Base-by-base conservation (phyloP, 2,888 invertebrate genomes). In the Pyrrhia umbra region DNA sequence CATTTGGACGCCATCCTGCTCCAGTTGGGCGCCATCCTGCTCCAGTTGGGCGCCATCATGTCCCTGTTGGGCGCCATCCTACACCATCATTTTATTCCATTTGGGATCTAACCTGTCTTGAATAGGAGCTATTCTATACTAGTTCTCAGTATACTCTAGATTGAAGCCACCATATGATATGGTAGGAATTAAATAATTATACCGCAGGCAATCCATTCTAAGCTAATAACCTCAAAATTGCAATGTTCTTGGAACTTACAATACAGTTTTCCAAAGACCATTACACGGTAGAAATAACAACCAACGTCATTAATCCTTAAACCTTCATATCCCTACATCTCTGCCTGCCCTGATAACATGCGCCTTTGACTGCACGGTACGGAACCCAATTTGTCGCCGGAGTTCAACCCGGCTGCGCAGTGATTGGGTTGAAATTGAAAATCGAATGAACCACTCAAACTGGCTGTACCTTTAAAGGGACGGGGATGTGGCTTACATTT, bases 361-460 rank as follows among this genome's bases (percentile, higher is more conserved):
- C 15, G 59, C 67, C 72, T 69, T 72, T 62, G 72, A 64, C 58
- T 64, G 66, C 57, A 64, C 61, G 61, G 68, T 66, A 64, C 65
- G 62, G 73, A 71, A 75, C 71, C 76, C 79, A 79, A 82, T 82
- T 85, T 80, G 79, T 75, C 80, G 83, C 51, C 52, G 71, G 68
- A 76, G 76, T 75, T 79, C 77, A 78, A 74, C 76, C 72, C 75
- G 76, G 80, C 74, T 70, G 69, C 76, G 68, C 68, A 72, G 78
- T 86, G 85, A 86, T 86, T 86, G 86, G 81, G 77, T 77, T 77
- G 75, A 82, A 86, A 86, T 86, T 86, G 87, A 84, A 86, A 86
- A 85, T 77, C 74, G 82, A 77, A 80, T 82, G 79, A 83, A 84
- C 75, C 77, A 78, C 71, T 74, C 73, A 75, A 77, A 72, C 69